Conservation (phyloP, 2,797 vertebrate genomes). For the Helarctos malayanus region DNA sequence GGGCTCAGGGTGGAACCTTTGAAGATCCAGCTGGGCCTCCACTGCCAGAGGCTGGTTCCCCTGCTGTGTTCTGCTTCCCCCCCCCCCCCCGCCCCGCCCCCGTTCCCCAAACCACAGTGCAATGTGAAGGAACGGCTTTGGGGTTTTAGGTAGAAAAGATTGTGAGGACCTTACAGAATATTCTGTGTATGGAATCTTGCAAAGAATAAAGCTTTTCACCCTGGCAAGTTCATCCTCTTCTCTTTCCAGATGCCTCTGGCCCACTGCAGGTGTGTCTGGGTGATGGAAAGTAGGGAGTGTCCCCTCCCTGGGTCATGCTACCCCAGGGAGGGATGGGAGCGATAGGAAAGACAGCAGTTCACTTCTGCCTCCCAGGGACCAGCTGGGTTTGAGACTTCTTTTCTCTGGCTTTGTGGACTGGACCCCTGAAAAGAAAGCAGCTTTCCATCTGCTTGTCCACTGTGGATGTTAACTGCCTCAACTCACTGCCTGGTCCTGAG, state of each 20-base stretch:
- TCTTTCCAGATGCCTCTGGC: background rate
- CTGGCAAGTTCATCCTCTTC: background rate
- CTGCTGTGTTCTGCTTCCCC: background rate
- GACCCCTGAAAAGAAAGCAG: background rate
- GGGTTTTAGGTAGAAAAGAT: background rate
- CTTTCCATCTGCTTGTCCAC: background rate
- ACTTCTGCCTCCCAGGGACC: background rate
- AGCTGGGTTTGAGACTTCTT: background rate
- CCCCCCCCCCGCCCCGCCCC: rapidly evolving
- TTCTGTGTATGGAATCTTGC: background rate
- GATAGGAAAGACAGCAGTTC: background rate
- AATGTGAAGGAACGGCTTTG: background rate
- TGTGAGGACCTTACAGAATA: background rate
- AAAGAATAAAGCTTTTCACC: background rate
- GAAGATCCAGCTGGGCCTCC: constrained; percentile 11
- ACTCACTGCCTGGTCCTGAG: background rate
- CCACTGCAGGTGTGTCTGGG: background rate
- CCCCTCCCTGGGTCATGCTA: background rate
- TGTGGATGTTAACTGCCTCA: background rate
- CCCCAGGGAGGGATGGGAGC: background rate
- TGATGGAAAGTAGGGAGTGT: background rate
- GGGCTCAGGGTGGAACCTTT: constrained; percentile 17
- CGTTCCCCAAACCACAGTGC: background rate
- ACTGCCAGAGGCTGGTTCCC: background rate
- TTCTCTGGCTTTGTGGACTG: background rate